Conservation (phyloP, 1,140 invertebrate species). For the Trichogramma pretiosum region DNA sequence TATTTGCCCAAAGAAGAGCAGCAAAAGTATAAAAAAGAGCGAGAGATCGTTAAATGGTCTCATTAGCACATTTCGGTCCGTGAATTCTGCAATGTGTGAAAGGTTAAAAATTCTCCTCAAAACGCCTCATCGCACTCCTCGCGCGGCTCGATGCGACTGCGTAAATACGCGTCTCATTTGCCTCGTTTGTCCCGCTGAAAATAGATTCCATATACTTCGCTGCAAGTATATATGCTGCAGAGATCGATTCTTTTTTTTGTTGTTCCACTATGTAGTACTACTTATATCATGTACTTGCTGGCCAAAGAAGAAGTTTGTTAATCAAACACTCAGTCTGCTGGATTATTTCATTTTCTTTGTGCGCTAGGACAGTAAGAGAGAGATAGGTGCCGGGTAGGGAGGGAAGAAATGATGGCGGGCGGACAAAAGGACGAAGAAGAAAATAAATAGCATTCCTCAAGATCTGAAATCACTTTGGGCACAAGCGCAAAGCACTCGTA, state of each 20-base stretch:
- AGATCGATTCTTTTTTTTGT: too few species aligned
- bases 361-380: neutral
- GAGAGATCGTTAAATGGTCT: constrained; percentile 40
- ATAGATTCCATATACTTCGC: too few species aligned
- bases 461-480: constrained; percentile 9
- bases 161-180: constrained; percentile 36
- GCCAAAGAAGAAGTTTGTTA: too few species aligned
- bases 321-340: too few species aligned
- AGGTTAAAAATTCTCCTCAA: too few species aligned
- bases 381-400: neutral
- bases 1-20: too few species aligned
- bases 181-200: neutral
- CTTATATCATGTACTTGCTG: too few species aligned
- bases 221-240: neutral
- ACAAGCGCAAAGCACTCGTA: too few species aligned
- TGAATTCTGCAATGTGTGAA: too few species aligned
- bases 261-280: neutral
- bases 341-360: constrained; percentile 1
- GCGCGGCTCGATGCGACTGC: constrained; percentile 31
- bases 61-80: constrained; percentile 47
- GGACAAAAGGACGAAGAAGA: neutral
- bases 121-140: constrained; percentile 20
- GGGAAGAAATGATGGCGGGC: neutral
- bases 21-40: too few species aligned
- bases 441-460: constrained; percentile 13